These are phyloP conservation scores for Phragmatobia fuliginosa DNA, from an alignment of 2,888 invertebrate genomes.

Conservation along the genomic window DNA sequence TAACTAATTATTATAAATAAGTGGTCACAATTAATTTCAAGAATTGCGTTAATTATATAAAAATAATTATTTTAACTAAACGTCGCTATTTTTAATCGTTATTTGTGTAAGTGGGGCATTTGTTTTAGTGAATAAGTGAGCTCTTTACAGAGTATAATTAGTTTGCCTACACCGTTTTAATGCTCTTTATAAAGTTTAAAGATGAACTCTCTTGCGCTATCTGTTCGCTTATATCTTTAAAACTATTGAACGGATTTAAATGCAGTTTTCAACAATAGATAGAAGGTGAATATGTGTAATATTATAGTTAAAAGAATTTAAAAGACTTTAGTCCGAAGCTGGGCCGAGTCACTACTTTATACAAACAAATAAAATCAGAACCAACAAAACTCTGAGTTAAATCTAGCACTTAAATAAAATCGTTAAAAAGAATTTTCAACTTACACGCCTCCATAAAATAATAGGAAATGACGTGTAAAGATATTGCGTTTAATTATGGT, in stretches of 20 bases:
- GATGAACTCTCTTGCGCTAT: too few relatives aligned
- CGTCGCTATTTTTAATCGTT: background rate
- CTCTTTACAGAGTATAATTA: background rate
- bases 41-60: background rate
- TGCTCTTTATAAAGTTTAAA: background rate
- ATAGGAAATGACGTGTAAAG: slow-evolving; percentile 37
- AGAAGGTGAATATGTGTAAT: too few relatives aligned
- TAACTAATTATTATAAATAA: background rate
- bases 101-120: background rate
- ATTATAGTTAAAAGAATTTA: too few relatives aligned
- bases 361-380: background rate
- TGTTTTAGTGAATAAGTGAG: background rate
- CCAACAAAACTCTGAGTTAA: background rate
- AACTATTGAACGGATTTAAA: too few relatives aligned
- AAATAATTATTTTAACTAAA: background rate
- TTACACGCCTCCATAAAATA: slow-evolving; percentile 41
- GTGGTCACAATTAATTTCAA: background rate
- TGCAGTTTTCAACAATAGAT: too few relatives aligned
- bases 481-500: slow-evolving; percentile 28
- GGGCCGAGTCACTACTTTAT: too few relatives aligned
- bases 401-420: slow-evolving; percentile 19
- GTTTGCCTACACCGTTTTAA: background rate
- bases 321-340: too few relatives aligned
- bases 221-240: too few relatives aligned
- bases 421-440: slow-evolving; percentile 12